Percentiles rank a stretch among this genome's conserved stretches.
Conservation (phyloP, 2,888 invertebrate species). For the Barypeithes pellucidus region DNA sequence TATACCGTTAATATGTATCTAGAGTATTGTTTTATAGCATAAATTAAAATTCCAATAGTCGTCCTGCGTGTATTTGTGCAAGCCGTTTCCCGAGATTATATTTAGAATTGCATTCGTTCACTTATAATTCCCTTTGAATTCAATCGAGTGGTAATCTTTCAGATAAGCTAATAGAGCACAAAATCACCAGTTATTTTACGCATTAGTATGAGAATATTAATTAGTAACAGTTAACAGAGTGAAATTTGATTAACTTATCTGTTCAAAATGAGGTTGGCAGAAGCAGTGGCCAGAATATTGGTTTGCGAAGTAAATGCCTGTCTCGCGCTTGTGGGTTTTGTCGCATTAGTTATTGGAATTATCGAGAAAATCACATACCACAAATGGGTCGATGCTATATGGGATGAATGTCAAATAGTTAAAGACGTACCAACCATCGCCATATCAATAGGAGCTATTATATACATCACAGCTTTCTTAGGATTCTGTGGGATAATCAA, state of each 20-base stretch:
- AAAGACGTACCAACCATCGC: constrained; percentile 28
- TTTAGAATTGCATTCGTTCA: no score
- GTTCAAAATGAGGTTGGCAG: constrained; percentile 41
- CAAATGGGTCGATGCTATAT: constrained; percentile 31
- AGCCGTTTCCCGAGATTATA: no score
- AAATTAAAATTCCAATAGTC: no score
- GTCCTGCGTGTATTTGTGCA: no score
- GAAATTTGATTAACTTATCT: constrained; percentile 10
- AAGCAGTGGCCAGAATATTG: constrained; percentile 47
- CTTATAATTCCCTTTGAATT: neutral
- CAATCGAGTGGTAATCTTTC: constrained; percentile 4
- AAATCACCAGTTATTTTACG: constrained; percentile 15
- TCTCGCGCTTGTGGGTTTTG: constrained; percentile 45
- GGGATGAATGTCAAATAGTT: constrained; percentile 24
- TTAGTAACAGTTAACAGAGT: constrained; percentile 5
- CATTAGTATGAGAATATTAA: neutral
- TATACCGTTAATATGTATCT: no score
- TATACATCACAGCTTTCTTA: constrained; percentile 39
- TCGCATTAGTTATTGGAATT: constrained; percentile 34
- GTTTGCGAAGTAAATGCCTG: constrained; percentile 45
- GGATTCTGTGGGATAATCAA: constrained; percentile 47
- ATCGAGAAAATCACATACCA: constrained; percentile 29
- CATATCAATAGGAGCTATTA: constrained; percentile 39
- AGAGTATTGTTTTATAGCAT: no score
- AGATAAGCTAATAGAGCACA: constrained; percentile 13